Evolutionary conservation across 2,888 invertebrate species (phyloP), one percentile per base, ranked within the genome.

Genomic region (Sthenelais limicola): DNA sequence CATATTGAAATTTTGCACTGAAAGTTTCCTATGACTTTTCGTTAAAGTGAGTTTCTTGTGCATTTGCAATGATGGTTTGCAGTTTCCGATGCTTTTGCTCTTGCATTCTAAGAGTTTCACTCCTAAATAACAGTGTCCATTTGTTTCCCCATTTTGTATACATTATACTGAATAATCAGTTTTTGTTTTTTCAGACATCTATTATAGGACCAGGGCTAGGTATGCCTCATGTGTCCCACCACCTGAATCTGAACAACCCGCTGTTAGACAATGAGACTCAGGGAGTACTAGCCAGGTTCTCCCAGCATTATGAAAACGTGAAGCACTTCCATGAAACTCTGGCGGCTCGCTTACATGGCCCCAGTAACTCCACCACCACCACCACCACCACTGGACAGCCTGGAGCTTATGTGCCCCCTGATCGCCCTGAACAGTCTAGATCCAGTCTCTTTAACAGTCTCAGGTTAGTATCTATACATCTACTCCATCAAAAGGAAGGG

Each of bases 251-350:
- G 18, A 21, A n/a, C 3, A 18, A 38, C 47, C 35, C 3, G 18
- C 62, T 47, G 0, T 30, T 24, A 32, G 56, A 38, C n/a, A 21
- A 21, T 2, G 62, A 43, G 38, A 21, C 71, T 3, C 33, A 24
- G 5, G 30, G 43, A n/a, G 15, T 48, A 3, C 62, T 66, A 21
- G 51, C 73, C 0, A 54, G 75, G 21, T 74, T 75, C 56, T 28
- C 62, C 9, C 56, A 76, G 54, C 74, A 74, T 47, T 74, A 67
- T 48, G 58, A 73, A 43, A 73, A 74, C 49, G 76, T 77, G 69
- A 75, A 76, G 56, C 49, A 68, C 48, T 72, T 71, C 62, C 77
- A 77, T 38, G 52, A 71, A 32, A 62, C 62, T 12, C 68, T 77
- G 66, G 54, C 56, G 24, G 32, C 12, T 21, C 43, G 35, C 3